Base-by-base conservation (phyloP, 1,140 invertebrate genomes). In the Gyrodactylus bullatarudis region DNA sequence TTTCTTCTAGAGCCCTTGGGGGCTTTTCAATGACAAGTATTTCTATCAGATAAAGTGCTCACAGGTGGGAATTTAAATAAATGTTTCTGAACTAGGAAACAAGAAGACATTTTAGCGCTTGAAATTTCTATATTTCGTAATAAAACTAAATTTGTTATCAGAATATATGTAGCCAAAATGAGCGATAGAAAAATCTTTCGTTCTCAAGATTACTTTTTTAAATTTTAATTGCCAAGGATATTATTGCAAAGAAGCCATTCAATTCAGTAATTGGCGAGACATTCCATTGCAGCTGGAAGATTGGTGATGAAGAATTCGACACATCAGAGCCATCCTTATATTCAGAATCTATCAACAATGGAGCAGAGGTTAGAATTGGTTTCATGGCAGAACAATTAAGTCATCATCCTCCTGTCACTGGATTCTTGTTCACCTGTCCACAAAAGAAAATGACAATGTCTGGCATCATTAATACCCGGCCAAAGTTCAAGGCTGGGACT, bases 321-420 rank as follows among this genome's bases (percentile, higher is more conserved):
- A 26, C 23, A 1, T 1, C 1, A 1, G 1, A 23, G 20, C 1
- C 20, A 24, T 23, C 8, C 8, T 26, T 21, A 16, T 24, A 71
- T n/a, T 1, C 23, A 20, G n/a, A 68, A 1, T 69, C 34, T 20
- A n/a, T 16, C 8, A 54, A n/a, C n/a, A 8, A 8, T n/a, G n/a
- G n/a, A n/a, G 34, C 8, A 54, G 74, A 75, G 8, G n/a, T n/a
- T 70, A 2, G 71, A 68, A 74, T 84, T 20, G 79, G 77, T 0
- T 98, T 96, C 81, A 85, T 93, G 75, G 91, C 93, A 0, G 94
- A 98, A 82, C 94, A 98, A 83, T 94, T 99, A 1, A 96, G 91
- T 16, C 94, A 99, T 84, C 94, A 98, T 84, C 95, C 94, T 19
- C 94, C 94, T 75, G 20, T 72, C 24, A 68, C 88, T 95, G 76